Evolutionary conservation across 1,140 invertebrate species (phyloP).

Genomic region (Drosophila seguyi): DNA sequence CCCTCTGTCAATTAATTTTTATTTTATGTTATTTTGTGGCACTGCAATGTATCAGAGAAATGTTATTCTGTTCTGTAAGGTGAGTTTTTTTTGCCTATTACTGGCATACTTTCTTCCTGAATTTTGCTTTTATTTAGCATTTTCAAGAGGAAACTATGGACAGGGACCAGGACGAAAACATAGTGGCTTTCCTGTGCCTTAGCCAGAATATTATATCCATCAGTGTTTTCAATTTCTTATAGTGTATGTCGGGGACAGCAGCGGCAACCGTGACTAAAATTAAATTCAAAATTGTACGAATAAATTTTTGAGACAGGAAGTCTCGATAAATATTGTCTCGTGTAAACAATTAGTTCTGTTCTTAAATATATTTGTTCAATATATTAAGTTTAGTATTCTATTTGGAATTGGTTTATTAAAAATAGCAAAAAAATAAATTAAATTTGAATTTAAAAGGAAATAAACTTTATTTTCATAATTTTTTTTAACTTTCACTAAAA

Average conservation of each 20-base stretch:
- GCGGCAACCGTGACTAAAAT: background rate
- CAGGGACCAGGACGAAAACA: background rate
- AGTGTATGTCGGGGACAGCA: background rate
- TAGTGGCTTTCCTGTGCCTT: background rate
- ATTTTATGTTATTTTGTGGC: too few species aligned
- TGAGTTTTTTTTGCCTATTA: background rate
- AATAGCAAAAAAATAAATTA: too few species aligned
- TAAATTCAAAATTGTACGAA: background rate
- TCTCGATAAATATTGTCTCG: too few species aligned
- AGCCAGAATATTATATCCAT: background rate
- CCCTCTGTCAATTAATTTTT: too few species aligned
- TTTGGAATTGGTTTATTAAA: too few species aligned
- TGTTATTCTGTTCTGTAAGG: background rate
- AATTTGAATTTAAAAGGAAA: too few species aligned
- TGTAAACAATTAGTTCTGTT: background rate
- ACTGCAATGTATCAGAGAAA: too few species aligned
- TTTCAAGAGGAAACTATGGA: background rate
- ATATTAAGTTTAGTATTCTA: background rate
- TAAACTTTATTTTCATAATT: too few species aligned
- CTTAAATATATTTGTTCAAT: background rate
- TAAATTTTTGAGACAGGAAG: background rate
- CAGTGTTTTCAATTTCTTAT: background rate
- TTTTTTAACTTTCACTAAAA: background rate
- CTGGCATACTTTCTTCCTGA: background rate
- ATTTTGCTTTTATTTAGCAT: background rate